Evolutionary conservation across 2,113 vertebrate genomes (phyloP), one percentile per base, ranked within the genome.

Genomic region (Ochotona curzoniae): DNA sequence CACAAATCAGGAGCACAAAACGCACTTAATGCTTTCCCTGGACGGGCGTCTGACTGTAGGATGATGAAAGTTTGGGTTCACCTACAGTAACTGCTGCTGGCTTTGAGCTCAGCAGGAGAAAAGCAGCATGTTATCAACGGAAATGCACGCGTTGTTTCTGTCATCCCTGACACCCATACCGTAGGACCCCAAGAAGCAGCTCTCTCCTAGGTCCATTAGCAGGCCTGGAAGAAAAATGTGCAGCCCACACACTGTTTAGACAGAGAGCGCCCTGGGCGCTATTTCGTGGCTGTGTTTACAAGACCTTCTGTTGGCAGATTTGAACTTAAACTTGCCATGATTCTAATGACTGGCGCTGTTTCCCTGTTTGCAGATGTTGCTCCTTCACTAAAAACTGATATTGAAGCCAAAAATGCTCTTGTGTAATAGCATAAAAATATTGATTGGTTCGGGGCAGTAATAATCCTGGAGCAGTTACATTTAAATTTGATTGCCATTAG

Each of bases 231-330:
- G 64, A 64, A 61, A 91, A 87, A 66, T 51, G 28, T 49, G 63
- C 54, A 35, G 1, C 82, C 54, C 60, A 54, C 64, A 76, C 60
- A 20, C 8, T 32, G 38, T 76, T 89, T 80, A 83, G 87, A 63
- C 80, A n/a, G 13, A 44, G 38, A 83, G 51, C 28, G 75, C 15
- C 67, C 60, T 60, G 49, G 75, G 23, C 18, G 1, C 80, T 93
- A 18, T 63, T 84, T 54, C 63, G 28, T 81, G 86, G 38, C 60
- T 91, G 25, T 64, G 8, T 91, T 93, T 93, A 93, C 75, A 14
- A 23, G 54, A 49, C 5, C 66, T 89, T n/a, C 82, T 44, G 25
- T 78, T 88, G 73, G 79, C 81, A 60, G 82, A 38, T 12, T 84
- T 90, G 38, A 44, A 44, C 38, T 89, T 32, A 83, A 67, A 25